Conservation (phyloP, 2,113 vertebrate species). For the Mormyrus iriodes region DNA sequence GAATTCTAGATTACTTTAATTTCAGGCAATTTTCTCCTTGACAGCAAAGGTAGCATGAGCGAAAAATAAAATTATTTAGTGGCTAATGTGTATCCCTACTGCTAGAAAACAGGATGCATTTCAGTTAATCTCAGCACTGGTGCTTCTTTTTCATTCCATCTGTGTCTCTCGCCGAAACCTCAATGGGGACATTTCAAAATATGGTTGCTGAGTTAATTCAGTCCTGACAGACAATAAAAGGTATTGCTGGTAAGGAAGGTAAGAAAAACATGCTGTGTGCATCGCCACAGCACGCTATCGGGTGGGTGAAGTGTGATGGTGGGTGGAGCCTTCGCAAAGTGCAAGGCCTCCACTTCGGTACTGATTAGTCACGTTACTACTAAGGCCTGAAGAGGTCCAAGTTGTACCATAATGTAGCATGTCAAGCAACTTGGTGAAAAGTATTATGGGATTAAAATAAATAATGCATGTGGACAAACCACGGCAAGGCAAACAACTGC, state of each 20-base stretch:
- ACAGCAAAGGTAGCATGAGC: not conserved
- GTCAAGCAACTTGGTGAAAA: not conserved
- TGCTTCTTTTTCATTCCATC: not conserved
- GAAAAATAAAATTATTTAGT: conserved; percentile 1
- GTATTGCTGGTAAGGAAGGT: not conserved
- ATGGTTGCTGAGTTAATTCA: not conserved
- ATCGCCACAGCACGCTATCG: not conserved
- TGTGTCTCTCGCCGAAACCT: not conserved
- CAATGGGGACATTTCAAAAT: not conserved
- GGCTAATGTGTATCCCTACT: not conserved
- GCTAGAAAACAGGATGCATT: not conserved
- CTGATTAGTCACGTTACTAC: not conserved
- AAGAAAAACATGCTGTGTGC: not conserved
- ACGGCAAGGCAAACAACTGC: not conserved
- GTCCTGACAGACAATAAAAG: not conserved
- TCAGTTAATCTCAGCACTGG: not conserved
- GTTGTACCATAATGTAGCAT: not conserved
- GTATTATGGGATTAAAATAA: not conserved
- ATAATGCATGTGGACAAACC: conserved; percentile 2
- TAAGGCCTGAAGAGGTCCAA: not conserved
- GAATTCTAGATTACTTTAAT: not conserved
- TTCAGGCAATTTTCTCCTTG: not conserved
- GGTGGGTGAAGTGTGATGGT: not conserved
- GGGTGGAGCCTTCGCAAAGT: not conserved
- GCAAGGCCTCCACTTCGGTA: not conserved